Base-by-base conservation (phyloP, 2,113 vertebrate genomes). In the Isichthys henryi region DNA sequence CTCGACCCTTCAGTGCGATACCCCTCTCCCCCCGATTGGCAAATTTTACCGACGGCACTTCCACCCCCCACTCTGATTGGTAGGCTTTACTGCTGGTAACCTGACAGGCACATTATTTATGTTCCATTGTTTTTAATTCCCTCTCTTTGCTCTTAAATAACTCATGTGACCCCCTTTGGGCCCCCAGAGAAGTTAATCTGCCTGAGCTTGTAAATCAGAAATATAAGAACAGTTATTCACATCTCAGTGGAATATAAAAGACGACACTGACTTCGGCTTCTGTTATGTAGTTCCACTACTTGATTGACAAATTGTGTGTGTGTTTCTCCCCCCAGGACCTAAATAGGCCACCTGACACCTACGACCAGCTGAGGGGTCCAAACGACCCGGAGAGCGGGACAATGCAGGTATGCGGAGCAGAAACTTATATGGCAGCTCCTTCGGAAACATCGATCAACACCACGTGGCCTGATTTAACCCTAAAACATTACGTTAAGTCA, bases 281-380 rank as follows among this genome's bases (percentile, higher is more conserved):
- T 31, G 62, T 13, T 70, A 3, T 70, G 62, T 31, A 13, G 27
- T 70, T 70, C 62, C 10, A 70, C 62, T 70, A 27, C 3, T 4
- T 4, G n/a, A 27, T 11, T 27, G n/a, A 70, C 10, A 70, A 70
- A 45, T 7, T 49, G 53, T 85, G 53, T 50, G 43, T 45, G 23
- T 39, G 43, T 86, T 74, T 82, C 62, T 3, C 1, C 56, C 19
- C 15, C 23, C 89, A 87, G 89, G 89, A 35, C 83, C 45, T 89
- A 46, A 74, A 74, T 58, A 86, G 46, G 15, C 9, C 46, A 3
- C 50, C 53, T 23, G 89, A 89, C 56, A 45, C 43, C 43, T 89
- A 89, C 46, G 89, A 89, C 27, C 53, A 86, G 45, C 89, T 89
- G 89, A 48, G 82, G 89, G 1, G 11, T 6, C 15, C 3, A 0